Evolutionary conservation across 2,113 vertebrate species (phyloP), one percentile per base, ranked within the genome.

Genomic region (Turdus rufiventris): DNA sequence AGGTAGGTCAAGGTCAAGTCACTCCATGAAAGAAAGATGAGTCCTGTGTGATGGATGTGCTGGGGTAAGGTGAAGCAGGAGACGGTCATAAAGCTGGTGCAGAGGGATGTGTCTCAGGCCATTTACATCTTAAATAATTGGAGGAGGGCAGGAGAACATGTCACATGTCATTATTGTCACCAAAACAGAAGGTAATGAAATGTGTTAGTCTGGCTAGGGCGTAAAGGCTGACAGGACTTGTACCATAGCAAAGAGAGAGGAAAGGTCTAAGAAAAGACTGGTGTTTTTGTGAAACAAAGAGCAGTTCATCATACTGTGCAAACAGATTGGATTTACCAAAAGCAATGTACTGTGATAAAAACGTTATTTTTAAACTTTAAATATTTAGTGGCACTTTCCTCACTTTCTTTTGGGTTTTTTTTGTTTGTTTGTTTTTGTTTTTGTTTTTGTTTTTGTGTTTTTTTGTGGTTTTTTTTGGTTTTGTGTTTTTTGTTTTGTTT

Each of bases 321-420:
- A 91, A 72, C 8, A 83, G 14, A 56, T 15, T 60, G 9, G 18
- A 83, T 83, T 91, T 76, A 51, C 31, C 16, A 76, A 68, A 72
- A 75, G 12, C 34, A 72, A 60, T 4, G 8, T 65, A 18, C 28
- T 58, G 26, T 1, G 21, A 43, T 38, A 60, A 88, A 79, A 51
- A 1, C 3, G n/a, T 25, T 42, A 3, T 8, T 54, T 74, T 75
- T 63, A 4, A 80, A 65, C 17, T 40, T 79, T 28, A 79, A 63
- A 36, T 40, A 73, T 26, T 76, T 65, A 80, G 18, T 40, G 45
- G 6, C 25, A 54, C 7, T 67, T 74, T 43, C 51, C 12, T 77
- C 17, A 7, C 10, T 14, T 38, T 56, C 2, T 29, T n/a, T 56
- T 14, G 1, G n/a, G n/a, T n/a, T n/a, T n/a, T n/a, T n/a, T n/a